phyloP scores from a whole-genome alignment of 1,140 invertebrate species.

The Drosophila saltans region DNA sequence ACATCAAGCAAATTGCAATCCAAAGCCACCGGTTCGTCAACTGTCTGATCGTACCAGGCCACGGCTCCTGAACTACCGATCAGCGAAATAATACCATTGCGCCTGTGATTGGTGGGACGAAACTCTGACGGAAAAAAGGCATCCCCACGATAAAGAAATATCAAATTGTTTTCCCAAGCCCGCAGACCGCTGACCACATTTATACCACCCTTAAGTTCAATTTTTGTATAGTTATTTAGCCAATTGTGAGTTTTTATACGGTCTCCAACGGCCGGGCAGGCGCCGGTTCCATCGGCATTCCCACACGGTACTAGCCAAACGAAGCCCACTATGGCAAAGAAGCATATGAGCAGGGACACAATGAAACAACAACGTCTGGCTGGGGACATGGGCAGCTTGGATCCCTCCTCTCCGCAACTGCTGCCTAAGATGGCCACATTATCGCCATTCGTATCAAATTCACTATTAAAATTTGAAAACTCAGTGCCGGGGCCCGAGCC shows the following conservation, averaged over 20 bases:
- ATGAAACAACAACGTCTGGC: conserved; percentile 87
- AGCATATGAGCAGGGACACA: conserved; percentile 87
- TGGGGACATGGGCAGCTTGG: conserved; percentile 85
- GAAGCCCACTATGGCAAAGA: conserved; percentile 88
- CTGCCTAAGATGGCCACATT: conserved; percentile 78
- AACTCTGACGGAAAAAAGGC: conserved; percentile 85
- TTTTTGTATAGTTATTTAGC: conserved; percentile 88
- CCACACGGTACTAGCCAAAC: conserved; percentile 90
- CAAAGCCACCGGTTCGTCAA: conserved; percentile 87
- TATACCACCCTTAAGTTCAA: conserved; percentile 89
- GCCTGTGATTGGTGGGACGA: conserved; percentile 83
- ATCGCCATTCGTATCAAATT: conserved; percentile 73
- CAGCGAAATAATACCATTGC: conserved; percentile 86
- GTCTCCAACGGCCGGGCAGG: conserved; percentile 85
- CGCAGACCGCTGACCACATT: conserved; percentile 87
- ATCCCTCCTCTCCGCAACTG: conserved; percentile 27
- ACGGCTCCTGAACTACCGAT: conserved; percentile 86
- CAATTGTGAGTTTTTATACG: conserved; percentile 86
- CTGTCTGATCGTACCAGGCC: conserved; percentile 87
- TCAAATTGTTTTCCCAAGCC: conserved; percentile 87
- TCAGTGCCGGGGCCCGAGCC: conserved; percentile 49
- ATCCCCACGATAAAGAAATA: conserved; percentile 88
- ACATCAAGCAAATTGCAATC: conserved; percentile 89
- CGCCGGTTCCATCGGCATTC: conserved; percentile 84
- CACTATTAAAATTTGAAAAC: conserved; percentile 76